A percentile compares a stretch with the other conserved stretches of the same genome.
phyloP scores from a whole-genome alignment of 1,140 invertebrate species.

The Neocloeon triangulifer region DNA sequence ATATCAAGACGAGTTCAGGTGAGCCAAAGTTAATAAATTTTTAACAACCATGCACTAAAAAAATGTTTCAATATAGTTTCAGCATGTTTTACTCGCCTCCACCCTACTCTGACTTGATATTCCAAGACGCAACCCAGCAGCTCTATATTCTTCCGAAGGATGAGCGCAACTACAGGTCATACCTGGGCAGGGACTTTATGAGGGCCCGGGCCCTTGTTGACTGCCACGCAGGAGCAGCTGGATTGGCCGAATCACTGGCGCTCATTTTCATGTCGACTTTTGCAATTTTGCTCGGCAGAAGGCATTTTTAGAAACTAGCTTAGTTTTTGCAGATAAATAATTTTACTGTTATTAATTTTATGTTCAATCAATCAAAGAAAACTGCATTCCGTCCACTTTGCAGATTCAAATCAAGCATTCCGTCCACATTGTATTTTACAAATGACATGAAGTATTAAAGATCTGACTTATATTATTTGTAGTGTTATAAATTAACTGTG shows the following conservation, averaged over 20 bases:
- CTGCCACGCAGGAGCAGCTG: constrained; percentile 33
- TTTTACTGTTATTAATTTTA: too few species aligned
- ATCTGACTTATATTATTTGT: too few species aligned
- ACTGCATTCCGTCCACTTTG: too few species aligned
- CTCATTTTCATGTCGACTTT: background rate
- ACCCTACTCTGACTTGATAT: constrained; percentile 69
- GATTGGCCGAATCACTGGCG: constrained; percentile 6
- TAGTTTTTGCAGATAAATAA: too few species aligned
- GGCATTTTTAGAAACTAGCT: too few species aligned
- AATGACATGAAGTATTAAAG: too few species aligned
- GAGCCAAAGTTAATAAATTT: constrained; percentile 8
- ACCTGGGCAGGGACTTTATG: constrained; percentile 53
- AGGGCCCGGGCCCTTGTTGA: constrained; percentile 51
- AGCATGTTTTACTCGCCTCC: constrained; percentile 69
- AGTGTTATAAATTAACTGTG: too few species aligned
- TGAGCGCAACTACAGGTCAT: constrained; percentile 36
- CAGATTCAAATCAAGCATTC: too few species aligned
- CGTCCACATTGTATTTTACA: too few species aligned
- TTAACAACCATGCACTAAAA: background rate
- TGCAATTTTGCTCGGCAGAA: background rate
- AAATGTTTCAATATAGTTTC: constrained; percentile 27
- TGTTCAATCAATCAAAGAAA: too few species aligned
- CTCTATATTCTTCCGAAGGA: constrained; percentile 39
- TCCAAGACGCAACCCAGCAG: constrained; percentile 75
- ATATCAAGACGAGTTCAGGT: constrained; percentile 63